A percentile compares a stretch with the other conserved stretches of the same genome.
phyloP scores from a whole-genome alignment of 2,113 vertebrate species.

The Ophthalmolycus amberensis region DNA sequence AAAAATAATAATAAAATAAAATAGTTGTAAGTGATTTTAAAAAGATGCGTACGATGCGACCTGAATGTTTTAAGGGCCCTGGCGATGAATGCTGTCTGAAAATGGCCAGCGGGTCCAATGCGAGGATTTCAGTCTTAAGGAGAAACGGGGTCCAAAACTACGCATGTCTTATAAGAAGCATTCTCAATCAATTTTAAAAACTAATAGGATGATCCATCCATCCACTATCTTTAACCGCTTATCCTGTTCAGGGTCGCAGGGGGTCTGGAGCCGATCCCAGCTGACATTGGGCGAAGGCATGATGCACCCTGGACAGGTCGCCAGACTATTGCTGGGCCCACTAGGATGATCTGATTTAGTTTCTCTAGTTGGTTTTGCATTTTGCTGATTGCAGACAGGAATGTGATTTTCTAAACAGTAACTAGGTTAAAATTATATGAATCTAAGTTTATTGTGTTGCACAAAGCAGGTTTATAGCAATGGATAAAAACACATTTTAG shows the following conservation, averaged over 20 bases:
- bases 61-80: background rate
- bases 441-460: background rate
- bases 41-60: background rate
- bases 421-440: background rate
- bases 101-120: background rate
- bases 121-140: background rate
- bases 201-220: background rate
- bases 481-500: background rate
- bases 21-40: background rate
- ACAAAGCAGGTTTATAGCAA: background rate
- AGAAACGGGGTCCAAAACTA: background rate
- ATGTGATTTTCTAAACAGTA: background rate
- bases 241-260: background rate
- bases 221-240: background rate
- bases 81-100: background rate
- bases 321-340: background rate
- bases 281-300: too few relatives aligned
- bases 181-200: background rate
- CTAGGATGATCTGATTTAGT: slow-evolving; percentile 1
- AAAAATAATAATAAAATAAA: background rate
- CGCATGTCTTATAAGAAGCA: background rate
- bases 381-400: background rate
- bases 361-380: background rate
- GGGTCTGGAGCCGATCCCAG: background rate
- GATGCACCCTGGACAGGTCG: background rate